Base-by-base conservation (phyloP, 2,113 vertebrate genomes). In the Ancistrus triradiatus region DNA sequence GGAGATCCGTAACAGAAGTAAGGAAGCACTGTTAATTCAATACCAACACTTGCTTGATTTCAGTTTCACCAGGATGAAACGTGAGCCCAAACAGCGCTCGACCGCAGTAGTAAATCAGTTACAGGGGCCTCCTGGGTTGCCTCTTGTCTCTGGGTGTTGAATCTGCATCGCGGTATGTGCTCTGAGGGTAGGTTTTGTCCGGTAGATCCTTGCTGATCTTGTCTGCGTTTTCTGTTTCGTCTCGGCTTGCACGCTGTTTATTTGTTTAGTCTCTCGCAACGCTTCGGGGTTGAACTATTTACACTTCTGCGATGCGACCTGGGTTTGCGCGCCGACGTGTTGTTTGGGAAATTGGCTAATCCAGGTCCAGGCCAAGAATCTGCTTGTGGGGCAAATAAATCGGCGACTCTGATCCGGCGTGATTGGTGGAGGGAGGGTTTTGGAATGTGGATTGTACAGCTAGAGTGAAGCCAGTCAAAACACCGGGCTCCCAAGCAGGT, bases 1-100 rank as follows among this genome's bases (percentile, higher is more conserved):
- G 80, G 79, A 83, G 84, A 73, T 86, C 84, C n/a, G 75, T 78
- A 78, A 82, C 77, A 65, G 78, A 74, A 84, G 81, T 76, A 75
- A 78, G 57, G 72, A 80, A 73, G 73, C 58, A 70, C 81, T 78
- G 81, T 86, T 85, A 76, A 86, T 85, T 86, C 81, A 82, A 80
- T 74, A 69, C 78, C 72, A 83, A 83, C 83, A 81, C 84, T 49
- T 76, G 61, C 72, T 77, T 72, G 59, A 68, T 83, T 79, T 81
- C 49, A 77, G 68, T 49, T 38, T 68, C 51, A 70, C 56, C 49
- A 66, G 82, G 74, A 73, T 79, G 81, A 72, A 87, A 85, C 63
- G 10, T 6, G 58, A 84, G 66, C 63, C 76, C 33, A 69, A 66
- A 70, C 53, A 49, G 38, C 55, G 50, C 67, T 74, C 60, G 59